Percentiles rank a stretch among this genome's conserved stretches.
phyloP scores from a whole-genome alignment of 2,888 invertebrate genomes.

The Eristalis pertinax region DNA sequence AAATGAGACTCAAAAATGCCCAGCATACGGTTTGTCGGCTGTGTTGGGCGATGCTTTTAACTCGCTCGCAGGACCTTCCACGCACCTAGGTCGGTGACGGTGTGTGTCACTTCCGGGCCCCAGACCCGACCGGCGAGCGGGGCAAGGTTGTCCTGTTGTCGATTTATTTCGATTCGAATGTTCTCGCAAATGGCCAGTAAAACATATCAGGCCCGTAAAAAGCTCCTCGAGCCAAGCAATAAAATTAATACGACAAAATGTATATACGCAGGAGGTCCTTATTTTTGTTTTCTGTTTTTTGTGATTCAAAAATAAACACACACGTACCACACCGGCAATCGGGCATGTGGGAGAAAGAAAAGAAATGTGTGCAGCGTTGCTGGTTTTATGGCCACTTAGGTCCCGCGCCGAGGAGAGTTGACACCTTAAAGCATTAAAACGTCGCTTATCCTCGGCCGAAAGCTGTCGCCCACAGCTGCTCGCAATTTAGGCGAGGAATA shows the following conservation, averaged over 20 bases:
- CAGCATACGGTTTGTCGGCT: not conserved
- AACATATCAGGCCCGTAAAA: constrained; percentile 65
- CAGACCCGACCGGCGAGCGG: constrained; percentile 15
- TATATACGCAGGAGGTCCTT: constrained; percentile 5
- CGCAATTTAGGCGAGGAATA: constrained; percentile 32
- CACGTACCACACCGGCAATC: constrained; percentile 1
- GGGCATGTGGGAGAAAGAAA: constrained; percentile 4
- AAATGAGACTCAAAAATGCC: constrained; percentile 17
- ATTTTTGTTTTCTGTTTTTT: constrained; percentile 5
- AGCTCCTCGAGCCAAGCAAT: constrained; percentile 42
- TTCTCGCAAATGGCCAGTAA: constrained; percentile 65
- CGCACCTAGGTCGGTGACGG: not conserved
- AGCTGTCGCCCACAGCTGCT: constrained; percentile 46
- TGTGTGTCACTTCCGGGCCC: too few relatives aligned
- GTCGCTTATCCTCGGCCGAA: constrained; percentile 18
- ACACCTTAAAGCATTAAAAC: constrained; percentile 66
- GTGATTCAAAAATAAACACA: constrained; percentile 10
- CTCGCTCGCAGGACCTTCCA: not conserved
- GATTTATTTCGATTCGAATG: constrained; percentile 68
- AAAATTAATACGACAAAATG: constrained; percentile 66
- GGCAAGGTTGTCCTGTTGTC: constrained; percentile 37
- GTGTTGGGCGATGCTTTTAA: not conserved
- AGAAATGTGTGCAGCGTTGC: constrained; percentile 40
- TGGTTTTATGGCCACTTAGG: constrained; percentile 63
- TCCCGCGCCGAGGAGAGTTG: constrained; percentile 54